Percentiles rank a stretch among this genome's conserved stretches.
phyloP scores from a whole-genome alignment of 2,888 invertebrate species.

The Ophion ventricosus region DNA sequence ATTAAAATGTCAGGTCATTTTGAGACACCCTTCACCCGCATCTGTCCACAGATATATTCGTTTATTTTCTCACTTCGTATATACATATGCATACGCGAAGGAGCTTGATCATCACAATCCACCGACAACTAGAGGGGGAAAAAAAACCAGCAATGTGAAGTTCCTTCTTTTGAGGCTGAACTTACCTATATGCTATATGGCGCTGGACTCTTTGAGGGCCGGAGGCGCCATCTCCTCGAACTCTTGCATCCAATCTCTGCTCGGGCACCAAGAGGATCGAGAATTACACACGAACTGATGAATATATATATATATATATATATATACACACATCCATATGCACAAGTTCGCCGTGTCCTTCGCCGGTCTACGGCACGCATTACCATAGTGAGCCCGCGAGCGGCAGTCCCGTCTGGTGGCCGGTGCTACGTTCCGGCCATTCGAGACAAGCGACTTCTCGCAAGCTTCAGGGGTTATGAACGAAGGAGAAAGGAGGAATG shows the following conservation, averaged over 20 bases:
- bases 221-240: slow-evolving; percentile 81
- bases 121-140: slow-evolving; percentile 30
- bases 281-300: slow-evolving; percentile 25
- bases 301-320: slow-evolving; percentile 63
- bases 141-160: slow-evolving; percentile 49
- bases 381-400: slow-evolving; percentile 77
- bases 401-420: slow-evolving; percentile 67
- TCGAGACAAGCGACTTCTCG: slow-evolving; percentile 57
- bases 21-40: too few species aligned
- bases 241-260: slow-evolving; percentile 75
- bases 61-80: not conserved
- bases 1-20: too few species aligned
- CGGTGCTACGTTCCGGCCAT: slow-evolving; percentile 48
- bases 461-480: slow-evolving; percentile 50
- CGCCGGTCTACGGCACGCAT: slow-evolving; percentile 75
- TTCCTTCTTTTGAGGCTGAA: slow-evolving; percentile 62
- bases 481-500: slow-evolving; percentile 65
- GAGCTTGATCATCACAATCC: slow-evolving; percentile 53
- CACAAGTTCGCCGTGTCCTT: slow-evolving; percentile 75
- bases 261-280: slow-evolving; percentile 56
- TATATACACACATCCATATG: slow-evolving; percentile 54
- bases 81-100: not conserved
- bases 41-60: slow-evolving; percentile 19
- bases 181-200: slow-evolving; percentile 59
- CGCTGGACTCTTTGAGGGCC: slow-evolving; percentile 72